These are phyloP conservation scores for Hartigia nigra DNA, from an alignment of 2,888 invertebrate genomes.

Conservation along the genomic window DNA sequence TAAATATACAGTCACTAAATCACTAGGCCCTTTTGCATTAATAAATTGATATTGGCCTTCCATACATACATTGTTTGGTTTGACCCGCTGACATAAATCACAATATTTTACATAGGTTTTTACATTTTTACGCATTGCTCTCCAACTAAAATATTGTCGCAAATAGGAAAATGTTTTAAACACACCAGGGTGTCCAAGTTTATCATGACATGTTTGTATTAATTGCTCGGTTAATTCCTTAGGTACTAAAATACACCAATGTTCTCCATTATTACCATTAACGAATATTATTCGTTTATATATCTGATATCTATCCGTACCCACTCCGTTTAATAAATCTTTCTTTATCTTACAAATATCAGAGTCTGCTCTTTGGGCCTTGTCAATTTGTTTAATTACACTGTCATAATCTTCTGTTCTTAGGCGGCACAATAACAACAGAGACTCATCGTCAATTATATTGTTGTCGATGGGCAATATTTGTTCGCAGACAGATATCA, in stretches of 20 bases:
- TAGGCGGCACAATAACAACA: not conserved
- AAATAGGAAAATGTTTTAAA: slow-evolving; percentile 3
- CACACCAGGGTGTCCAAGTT: not conserved
- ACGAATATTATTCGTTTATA: not conserved
- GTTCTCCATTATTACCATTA: not conserved
- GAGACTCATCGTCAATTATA: not conserved
- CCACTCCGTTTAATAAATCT: too few species aligned
- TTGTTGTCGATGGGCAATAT: not conserved
- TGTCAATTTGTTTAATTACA: too few species aligned
- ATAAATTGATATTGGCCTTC: slow-evolving; percentile 16
- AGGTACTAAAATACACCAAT: not conserved
- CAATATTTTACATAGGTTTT: slow-evolving; percentile 6
- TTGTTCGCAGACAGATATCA: not conserved
- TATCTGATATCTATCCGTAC: not conserved
- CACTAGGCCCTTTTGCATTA: not conserved
- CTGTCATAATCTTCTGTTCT: not conserved
- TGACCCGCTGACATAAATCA: slow-evolving; percentile 16
- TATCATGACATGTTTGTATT: not conserved
- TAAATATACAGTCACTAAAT: slow-evolving; percentile 19
- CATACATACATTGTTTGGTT: not conserved
- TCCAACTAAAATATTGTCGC: slow-evolving; percentile 8
- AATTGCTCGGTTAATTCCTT: not conserved
- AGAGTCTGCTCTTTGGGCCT: too few species aligned
- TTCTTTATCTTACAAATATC: too few species aligned
- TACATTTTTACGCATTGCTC: not conserved